A percentile compares a stretch with the other conserved stretches of the same genome.
These are phyloP conservation scores for Arizona elegans DNA, from an alignment of 2,113 vertebrate species.

Conservation along the genomic window DNA sequence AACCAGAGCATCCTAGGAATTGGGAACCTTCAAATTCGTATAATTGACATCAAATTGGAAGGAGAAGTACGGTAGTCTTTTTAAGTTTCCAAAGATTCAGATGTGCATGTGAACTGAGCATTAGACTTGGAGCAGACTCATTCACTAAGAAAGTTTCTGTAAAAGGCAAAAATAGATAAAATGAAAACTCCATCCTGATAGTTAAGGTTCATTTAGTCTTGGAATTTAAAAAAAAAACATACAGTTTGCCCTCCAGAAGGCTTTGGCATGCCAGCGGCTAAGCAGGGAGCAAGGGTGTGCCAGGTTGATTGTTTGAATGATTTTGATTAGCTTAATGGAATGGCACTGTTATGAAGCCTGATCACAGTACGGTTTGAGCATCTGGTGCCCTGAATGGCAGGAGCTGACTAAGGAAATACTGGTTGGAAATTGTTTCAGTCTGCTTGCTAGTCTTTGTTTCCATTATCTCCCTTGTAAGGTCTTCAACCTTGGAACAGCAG, in stretches of 20 bases:
- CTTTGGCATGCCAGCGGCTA: background rate
- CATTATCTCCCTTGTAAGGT: conserved; percentile 29
- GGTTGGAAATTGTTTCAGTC: conserved; percentile 11
- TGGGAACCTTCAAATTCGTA: background rate
- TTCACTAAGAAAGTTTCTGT: background rate
- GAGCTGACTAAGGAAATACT: conserved; percentile 3
- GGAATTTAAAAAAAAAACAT: background rate
- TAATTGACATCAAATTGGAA: background rate
- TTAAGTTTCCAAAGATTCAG: background rate
- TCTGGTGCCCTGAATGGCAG: conserved; percentile 30
- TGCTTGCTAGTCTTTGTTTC: background rate
- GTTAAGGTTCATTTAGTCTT: conserved; percentile 12
- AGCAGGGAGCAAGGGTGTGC: background rate
- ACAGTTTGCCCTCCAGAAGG: background rate
- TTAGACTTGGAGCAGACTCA: background rate
- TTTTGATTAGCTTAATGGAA: conserved; percentile 39
- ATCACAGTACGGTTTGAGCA: conserved; percentile 9
- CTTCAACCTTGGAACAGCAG: background rate
- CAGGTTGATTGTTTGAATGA: conserved; percentile 44
- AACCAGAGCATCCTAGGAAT: background rate
- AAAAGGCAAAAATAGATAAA: background rate
- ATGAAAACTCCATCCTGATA: background rate
- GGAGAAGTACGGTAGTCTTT: background rate
- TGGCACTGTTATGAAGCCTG: conserved; percentile 20
- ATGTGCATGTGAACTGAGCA: background rate